Evolutionary conservation across 1,140 invertebrate species (phyloP).

Genomic region (Brachionus rotundiformis): DNA sequence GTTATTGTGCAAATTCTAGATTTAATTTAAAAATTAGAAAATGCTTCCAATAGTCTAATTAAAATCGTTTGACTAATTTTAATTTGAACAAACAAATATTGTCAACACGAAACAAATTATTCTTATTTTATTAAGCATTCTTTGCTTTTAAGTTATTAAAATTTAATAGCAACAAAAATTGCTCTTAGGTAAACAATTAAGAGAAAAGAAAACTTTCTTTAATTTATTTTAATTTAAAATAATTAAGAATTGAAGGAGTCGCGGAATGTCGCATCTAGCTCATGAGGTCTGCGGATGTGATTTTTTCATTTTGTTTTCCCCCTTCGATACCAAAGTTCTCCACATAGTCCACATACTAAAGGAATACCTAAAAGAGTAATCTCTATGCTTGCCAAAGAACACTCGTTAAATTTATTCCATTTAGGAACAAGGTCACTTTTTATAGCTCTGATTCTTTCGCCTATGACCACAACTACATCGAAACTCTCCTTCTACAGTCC

Average conservation of each 20-base stretch:
- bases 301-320: not conserved
- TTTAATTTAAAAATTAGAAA: too few relatives aligned
- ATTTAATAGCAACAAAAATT: slow-evolving; percentile 1
- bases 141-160: slow-evolving; percentile 1
- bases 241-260: too few relatives aligned
- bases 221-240: not conserved
- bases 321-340: not conserved
- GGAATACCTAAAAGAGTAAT: slow-evolving; percentile 7
- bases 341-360: not conserved
- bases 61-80: not conserved
- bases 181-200: not conserved
- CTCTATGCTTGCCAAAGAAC: too few relatives aligned
- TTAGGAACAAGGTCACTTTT: not conserved
- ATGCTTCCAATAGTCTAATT: not conserved
- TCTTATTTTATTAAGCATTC: not conserved
- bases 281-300: slow-evolving; percentile 28
- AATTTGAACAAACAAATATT: not conserved
- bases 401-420: not conserved
- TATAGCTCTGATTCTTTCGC: not conserved
- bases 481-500: not conserved
- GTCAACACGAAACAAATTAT: not conserved
- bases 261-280: slow-evolving; percentile 34
- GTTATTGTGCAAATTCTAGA: too few relatives aligned
- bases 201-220: not conserved
- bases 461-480: not conserved